Conservation (phyloP, 2,113 vertebrate species). For the Neoarius graeffei region DNA sequence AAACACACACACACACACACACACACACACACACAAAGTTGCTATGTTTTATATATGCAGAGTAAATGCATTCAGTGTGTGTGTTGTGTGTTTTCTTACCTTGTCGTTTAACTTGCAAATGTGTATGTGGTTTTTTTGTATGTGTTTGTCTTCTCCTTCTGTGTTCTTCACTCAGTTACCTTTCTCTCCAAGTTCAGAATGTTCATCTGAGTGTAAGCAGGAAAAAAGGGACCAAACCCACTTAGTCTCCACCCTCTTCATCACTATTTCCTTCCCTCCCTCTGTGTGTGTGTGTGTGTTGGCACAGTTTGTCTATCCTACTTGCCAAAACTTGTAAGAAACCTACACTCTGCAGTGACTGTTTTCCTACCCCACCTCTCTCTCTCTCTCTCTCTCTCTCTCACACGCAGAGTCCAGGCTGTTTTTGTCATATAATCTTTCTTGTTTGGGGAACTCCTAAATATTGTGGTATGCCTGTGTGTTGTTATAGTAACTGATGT, state of each 20-base stretch:
- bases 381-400: background rate
- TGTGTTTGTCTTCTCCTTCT: slow-evolving; percentile 2
- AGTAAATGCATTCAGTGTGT: background rate
- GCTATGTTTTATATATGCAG: background rate
- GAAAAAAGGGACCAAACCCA: slow-evolving; percentile 11
- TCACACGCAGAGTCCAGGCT: background rate
- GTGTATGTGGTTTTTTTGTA: background rate
- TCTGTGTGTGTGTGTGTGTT: background rate
- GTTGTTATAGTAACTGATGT: slow-evolving; percentile 19
- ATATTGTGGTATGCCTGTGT: background rate
- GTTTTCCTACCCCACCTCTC: background rate
- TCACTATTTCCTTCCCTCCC: background rate
- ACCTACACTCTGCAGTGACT: background rate
- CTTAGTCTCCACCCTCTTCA: slow-evolving; percentile 5
- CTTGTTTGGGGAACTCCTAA: slow-evolving; percentile 15
- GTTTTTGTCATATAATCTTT: background rate
- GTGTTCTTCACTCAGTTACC: background rate
- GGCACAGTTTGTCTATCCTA: background rate
- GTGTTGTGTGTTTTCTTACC: slow-evolving; percentile 8
- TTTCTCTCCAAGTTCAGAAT: background rate
- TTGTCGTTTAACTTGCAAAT: background rate
- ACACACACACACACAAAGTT: background rate
- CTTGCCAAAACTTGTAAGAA: slow-evolving; percentile 10
- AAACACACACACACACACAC: background rate
- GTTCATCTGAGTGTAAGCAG: slow-evolving; percentile 5